Evolutionary conservation across 2,888 invertebrate species (phyloP).

Genomic region (Erebia aethiops): DNA sequence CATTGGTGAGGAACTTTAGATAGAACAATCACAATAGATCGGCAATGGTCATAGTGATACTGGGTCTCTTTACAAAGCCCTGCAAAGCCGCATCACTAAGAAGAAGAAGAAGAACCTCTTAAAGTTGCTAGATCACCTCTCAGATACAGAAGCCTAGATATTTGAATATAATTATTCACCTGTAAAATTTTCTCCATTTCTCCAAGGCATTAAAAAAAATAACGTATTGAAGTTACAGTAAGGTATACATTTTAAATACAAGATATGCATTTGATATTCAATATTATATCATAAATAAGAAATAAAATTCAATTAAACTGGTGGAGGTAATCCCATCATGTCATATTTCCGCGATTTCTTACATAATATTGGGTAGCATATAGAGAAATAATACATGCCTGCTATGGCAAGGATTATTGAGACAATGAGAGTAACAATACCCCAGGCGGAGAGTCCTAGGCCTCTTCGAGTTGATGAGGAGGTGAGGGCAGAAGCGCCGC

Average conservation of each 20-base stretch:
- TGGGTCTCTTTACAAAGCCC: too few species aligned
- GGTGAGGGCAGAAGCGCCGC: slow-evolving; percentile 37
- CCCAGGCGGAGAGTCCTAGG: slow-evolving; percentile 85
- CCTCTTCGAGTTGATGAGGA: slow-evolving; percentile 61
- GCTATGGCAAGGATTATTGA: slow-evolving; percentile 76
- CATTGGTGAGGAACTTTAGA: too few species aligned
- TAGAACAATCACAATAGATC: too few species aligned
- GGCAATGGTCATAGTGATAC: too few species aligned
- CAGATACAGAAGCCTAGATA: too few species aligned
- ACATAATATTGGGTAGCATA: slow-evolving; percentile 86
- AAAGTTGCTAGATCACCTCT: too few species aligned
- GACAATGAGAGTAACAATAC: slow-evolving; percentile 82
- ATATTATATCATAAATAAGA: not conserved
- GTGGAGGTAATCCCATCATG: slow-evolving; percentile 77
- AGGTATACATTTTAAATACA: not conserved
- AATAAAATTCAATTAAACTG: slow-evolving; percentile 48
- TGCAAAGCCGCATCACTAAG: too few species aligned
- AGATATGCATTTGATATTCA: slow-evolving; percentile 23
- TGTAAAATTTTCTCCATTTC: too few species aligned
- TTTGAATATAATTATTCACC: too few species aligned
- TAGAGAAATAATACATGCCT: slow-evolving; percentile 85
- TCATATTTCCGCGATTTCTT: slow-evolving; percentile 82
- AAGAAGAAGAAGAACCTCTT: too few species aligned
- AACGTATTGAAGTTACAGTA: too few species aligned
- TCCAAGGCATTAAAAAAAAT: too few species aligned